Evolutionary conservation across 2,888 invertebrate genomes (phyloP).

Genomic region (Tenthredo amoena): DNA sequence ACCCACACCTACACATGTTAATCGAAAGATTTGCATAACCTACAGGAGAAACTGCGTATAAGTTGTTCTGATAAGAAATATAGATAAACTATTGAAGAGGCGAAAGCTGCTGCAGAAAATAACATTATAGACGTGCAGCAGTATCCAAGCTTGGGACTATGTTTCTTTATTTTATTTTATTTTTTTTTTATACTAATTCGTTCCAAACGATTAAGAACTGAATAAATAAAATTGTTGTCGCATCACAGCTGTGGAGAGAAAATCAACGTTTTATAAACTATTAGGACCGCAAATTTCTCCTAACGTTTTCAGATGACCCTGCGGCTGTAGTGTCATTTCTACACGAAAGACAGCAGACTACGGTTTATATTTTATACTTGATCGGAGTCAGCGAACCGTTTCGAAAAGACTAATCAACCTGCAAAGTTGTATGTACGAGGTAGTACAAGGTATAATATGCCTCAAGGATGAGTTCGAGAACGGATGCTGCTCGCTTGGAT

Average conservation of each 20-base stretch:
- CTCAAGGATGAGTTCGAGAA: slow-evolving; percentile 40
- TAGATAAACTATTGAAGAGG: background rate
- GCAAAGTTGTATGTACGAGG: background rate
- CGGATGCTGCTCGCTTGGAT: slow-evolving; percentile 11
- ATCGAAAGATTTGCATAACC: background rate
- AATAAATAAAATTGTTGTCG: background rate
- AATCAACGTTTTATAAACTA: background rate
- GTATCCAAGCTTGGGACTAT: background rate
- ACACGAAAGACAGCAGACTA: background rate
- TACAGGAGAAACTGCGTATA: background rate
- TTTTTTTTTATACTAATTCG: background rate
- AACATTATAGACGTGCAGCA: background rate
- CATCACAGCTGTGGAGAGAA: background rate
- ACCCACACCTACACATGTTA: background rate
- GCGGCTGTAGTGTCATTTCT: slow-evolving; percentile 11
- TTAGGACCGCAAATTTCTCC: background rate
- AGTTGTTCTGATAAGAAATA: background rate
- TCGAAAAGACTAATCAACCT: slow-evolving; percentile 29
- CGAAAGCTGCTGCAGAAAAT: background rate
- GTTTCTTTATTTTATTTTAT: background rate
- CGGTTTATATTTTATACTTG: slow-evolving; percentile 36
- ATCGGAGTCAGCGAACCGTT: slow-evolving; percentile 35
- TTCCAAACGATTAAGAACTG: background rate
- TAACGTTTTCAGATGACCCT: background rate
- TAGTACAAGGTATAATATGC: slow-evolving; percentile 22